phyloP scores from a whole-genome alignment of 2,888 invertebrate genomes.

The Omphaloscelis lunosa region DNA sequence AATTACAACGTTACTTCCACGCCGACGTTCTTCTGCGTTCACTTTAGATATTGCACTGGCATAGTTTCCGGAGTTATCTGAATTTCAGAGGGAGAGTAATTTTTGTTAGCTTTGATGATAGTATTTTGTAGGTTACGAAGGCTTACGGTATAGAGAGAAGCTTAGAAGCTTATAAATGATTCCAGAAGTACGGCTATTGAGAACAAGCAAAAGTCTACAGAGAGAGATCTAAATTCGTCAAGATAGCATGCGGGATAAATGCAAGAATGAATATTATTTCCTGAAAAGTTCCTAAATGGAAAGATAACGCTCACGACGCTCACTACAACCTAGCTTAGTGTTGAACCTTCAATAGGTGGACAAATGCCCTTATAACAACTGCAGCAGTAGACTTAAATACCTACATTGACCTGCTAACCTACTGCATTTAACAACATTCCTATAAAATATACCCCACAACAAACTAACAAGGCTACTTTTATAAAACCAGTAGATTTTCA shows the following conservation, averaged over 20 bases:
- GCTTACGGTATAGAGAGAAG: background rate
- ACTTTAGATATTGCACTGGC: conserved; percentile 51
- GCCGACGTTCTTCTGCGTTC: conserved; percentile 52
- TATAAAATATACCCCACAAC: conserved; percentile 15
- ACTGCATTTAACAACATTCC: background rate
- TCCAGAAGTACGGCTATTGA: background rate
- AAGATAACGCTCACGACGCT: too few relatives aligned
- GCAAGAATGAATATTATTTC: background rate
- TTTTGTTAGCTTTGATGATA: conserved; percentile 22
- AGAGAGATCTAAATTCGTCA: too few relatives aligned
- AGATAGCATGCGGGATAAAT: too few relatives aligned
- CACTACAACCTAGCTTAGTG: background rate
- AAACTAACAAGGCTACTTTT: conserved; percentile 48
- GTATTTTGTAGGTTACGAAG: conserved; percentile 21
- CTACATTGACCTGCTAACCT: conserved; percentile 11
- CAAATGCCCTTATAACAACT: background rate
- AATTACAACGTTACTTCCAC: conserved; percentile 81
- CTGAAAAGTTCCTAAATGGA: background rate
- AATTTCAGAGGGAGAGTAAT: conserved; percentile 30
- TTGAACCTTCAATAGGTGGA: background rate
- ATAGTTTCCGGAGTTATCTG: conserved; percentile 51
- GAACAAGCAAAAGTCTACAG: too few relatives aligned
- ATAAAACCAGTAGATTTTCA: conserved; percentile 58
- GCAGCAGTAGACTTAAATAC: background rate
- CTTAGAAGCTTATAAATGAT: background rate